Percentiles rank a stretch among this genome's conserved stretches.
phyloP scores from a whole-genome alignment of 2,797 vertebrate genomes.

The Tenualosa ilisha region DNA sequence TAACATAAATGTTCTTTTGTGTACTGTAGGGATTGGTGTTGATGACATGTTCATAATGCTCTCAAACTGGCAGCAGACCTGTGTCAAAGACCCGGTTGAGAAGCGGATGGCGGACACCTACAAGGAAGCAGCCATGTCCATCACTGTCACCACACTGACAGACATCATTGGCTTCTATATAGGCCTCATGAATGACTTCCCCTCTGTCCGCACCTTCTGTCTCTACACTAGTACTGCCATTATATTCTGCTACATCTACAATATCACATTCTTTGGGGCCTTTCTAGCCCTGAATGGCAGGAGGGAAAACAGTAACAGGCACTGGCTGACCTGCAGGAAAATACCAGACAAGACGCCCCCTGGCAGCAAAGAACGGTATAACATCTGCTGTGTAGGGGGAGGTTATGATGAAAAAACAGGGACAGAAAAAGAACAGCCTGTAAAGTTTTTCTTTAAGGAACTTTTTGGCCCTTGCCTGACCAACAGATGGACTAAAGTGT shows the following conservation, averaged over 20 bases:
- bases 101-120: slow-evolving; percentile 72
- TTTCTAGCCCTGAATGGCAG: slow-evolving; percentile 77
- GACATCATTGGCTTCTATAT: slow-evolving; percentile 82
- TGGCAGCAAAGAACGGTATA: slow-evolving; percentile 47
- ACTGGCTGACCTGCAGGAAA: slow-evolving; percentile 75
- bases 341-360: slow-evolving; percentile 48
- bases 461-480: slow-evolving; percentile 72
- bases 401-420: slow-evolving; percentile 56
- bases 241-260: slow-evolving; percentile 69
- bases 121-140: slow-evolving; percentile 75
- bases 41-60: slow-evolving; percentile 87
- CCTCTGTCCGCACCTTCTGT: slow-evolving; percentile 76
- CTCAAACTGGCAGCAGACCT: slow-evolving; percentile 80
- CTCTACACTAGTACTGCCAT: slow-evolving; percentile 78
- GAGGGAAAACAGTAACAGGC: slow-evolving; percentile 72
- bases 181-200: slow-evolving; percentile 77
- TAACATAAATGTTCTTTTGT: too few relatives aligned
- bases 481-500: slow-evolving; percentile 61
- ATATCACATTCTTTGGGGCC: slow-evolving; percentile 64
- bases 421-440: slow-evolving; percentile 60
- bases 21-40: slow-evolving; percentile 76
- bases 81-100: slow-evolving; percentile 49
- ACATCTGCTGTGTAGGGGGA: slow-evolving; percentile 66
- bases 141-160: slow-evolving; percentile 81
- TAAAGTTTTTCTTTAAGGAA: slow-evolving; percentile 71